These are phyloP conservation scores for Limnephilus rhombicus DNA, from an alignment of 2,888 invertebrate genomes.

Conservation along the genomic window DNA sequence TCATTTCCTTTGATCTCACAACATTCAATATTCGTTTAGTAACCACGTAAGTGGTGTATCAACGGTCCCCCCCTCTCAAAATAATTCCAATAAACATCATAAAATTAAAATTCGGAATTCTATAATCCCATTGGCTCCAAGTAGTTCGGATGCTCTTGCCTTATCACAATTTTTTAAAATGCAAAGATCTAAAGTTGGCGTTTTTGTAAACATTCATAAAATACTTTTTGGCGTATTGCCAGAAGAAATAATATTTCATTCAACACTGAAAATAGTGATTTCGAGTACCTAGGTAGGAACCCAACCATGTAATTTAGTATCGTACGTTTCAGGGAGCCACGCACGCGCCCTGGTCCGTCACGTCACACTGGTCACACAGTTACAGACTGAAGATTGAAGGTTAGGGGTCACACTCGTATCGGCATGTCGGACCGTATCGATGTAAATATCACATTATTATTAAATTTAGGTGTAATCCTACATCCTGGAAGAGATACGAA, in stretches of 20 bases:
- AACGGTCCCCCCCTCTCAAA: too few relatives aligned
- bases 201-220: not conserved
- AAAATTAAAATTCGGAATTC: not conserved
- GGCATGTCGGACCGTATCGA: not conserved
- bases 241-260: not conserved
- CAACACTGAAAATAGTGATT: constrained; percentile 30
- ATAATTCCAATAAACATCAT: too few relatives aligned
- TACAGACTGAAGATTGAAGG: not conserved
- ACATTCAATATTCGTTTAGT: too few relatives aligned
- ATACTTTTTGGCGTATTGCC: not conserved
- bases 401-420: constrained; percentile 18
- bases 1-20: too few relatives aligned
- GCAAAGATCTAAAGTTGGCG: not conserved
- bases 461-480: not conserved
- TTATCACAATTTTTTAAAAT: not conserved
- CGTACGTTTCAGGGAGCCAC: not conserved
- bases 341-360: not conserved
- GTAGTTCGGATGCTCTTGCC: not conserved
- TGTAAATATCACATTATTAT: constrained; percentile 4
- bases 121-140: not conserved
- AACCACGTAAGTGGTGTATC: too few relatives aligned
- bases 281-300: not conserved
- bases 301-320: not conserved
- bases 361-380: not conserved
- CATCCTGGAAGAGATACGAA: constrained; percentile 36